Conservation (phyloP, 2,113 vertebrate genomes). For the Arothron firmamentum region DNA sequence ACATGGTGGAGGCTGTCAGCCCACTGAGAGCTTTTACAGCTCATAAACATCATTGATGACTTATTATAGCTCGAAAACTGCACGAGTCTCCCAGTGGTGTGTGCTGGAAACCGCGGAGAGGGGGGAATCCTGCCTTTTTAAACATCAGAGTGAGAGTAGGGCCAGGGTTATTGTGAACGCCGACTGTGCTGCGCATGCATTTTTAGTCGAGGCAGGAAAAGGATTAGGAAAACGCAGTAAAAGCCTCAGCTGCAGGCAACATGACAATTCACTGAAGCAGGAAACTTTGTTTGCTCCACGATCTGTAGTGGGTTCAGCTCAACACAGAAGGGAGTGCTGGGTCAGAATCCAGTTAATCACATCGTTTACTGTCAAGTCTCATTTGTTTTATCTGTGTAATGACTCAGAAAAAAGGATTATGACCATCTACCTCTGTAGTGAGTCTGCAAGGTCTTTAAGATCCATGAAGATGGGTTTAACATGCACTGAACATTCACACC, state of each 20-base stretch:
- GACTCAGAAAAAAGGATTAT: background rate
- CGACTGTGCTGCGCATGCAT: constrained; percentile 25
- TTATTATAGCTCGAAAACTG: constrained; percentile 39
- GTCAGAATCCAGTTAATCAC: constrained; percentile 10
- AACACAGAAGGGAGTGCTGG: constrained; percentile 18
- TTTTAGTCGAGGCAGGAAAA: constrained; percentile 19
- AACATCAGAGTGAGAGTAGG: constrained; percentile 32
- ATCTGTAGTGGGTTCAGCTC: constrained; percentile 16
- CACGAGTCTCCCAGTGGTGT: constrained; percentile 3
- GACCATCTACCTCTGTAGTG: background rate
- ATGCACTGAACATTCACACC: constrained; percentile 7
- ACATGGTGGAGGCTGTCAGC: constrained; percentile 6
- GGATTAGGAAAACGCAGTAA: constrained; percentile 51
- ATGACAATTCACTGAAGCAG: constrained; percentile 39
- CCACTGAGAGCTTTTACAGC: constrained; percentile 41
- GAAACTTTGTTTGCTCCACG: constrained; percentile 41
- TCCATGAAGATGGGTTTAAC: background rate
- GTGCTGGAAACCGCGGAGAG: background rate
- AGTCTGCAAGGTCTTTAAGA: background rate
- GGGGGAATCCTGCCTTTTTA: constrained; percentile 16
- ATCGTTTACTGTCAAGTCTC: background rate
- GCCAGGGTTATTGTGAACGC: constrained; percentile 25
- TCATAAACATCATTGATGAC: constrained; percentile 55
- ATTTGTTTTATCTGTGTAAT: background rate
- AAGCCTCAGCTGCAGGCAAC: constrained; percentile 53